phyloP scores from a whole-genome alignment of 2,113 vertebrate genomes.

The Otus sunia region DNA sequence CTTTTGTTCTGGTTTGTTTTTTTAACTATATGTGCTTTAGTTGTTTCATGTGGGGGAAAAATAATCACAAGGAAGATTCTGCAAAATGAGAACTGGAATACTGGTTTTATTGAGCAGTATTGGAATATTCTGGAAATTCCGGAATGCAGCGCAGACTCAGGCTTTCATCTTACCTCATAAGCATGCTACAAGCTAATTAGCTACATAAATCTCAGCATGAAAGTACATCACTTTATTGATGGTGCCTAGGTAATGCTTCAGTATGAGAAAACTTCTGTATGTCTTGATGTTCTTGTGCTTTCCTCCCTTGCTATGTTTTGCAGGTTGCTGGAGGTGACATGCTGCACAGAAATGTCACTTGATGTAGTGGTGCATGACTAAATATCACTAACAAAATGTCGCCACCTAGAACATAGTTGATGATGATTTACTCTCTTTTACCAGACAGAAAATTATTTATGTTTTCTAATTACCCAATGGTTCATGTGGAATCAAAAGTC shows the following conservation, averaged over 20 bases:
- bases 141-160: neutral
- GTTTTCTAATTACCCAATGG: no score
- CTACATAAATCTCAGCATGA: neutral
- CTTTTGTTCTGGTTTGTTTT: neutral
- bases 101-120: neutral
- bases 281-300: neutral
- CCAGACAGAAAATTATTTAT: neutral
- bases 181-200: neutral
- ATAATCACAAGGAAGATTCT: neutral
- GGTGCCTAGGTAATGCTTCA: neutral
- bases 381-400: neutral
- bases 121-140: neutral
- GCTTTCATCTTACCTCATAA: neutral
- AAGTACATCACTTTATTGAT: neutral
- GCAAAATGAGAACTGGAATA: neutral
- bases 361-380: neutral
- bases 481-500: neutral
- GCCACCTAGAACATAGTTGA: neutral
- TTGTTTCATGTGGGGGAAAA: neutral
- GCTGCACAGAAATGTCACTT: neutral
- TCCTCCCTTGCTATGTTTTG: neutral
- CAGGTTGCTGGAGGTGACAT: neutral
- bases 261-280: neutral
- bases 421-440: neutral
- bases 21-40: accelerated